Conservation (phyloP, 2,113 vertebrate species). For the Scophthalmus maximus region DNA sequence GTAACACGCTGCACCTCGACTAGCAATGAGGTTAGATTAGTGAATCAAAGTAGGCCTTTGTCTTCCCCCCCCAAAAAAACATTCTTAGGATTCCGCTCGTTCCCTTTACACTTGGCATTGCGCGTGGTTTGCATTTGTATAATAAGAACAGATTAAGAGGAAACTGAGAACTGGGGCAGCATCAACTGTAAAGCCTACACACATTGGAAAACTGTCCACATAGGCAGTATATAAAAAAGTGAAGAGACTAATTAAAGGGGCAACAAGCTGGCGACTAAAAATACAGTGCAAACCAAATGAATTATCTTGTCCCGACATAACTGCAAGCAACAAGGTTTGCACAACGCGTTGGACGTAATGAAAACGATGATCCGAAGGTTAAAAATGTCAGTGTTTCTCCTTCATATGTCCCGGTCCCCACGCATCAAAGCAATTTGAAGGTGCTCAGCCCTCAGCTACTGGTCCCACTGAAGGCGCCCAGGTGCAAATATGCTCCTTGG, state of each 20-base stretch:
- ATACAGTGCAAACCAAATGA: conserved; percentile 11
- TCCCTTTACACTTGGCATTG: conserved; percentile 52
- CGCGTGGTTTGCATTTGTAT: conserved; percentile 69
- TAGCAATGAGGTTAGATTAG: conserved; percentile 53
- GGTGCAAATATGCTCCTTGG: conserved; percentile 38
- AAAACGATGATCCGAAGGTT: neutral
- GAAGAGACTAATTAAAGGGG: conserved; percentile 40
- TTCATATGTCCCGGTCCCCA: too few relatives aligned
- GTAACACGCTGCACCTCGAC: conserved; percentile 58
- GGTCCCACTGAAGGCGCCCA: conserved; percentile 18
- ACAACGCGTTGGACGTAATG: conserved; percentile 1
- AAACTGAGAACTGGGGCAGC: conserved; percentile 55
- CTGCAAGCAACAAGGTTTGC: neutral
- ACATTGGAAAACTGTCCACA: conserved; percentile 36
- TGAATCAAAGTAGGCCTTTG: conserved; percentile 78
- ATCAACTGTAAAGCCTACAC: conserved; percentile 41
- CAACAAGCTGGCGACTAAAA: conserved; percentile 19
- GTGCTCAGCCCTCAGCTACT: conserved; percentile 10
- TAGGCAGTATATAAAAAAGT: conserved; percentile 33
- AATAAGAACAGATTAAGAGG: conserved; percentile 62
- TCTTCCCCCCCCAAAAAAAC: conserved; percentile 55
- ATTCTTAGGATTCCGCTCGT: conserved; percentile 78
- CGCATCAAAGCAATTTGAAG: too few relatives aligned
- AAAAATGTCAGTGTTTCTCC: neutral
- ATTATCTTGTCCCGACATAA: neutral